These are phyloP conservation scores for Aldabrachelys gigantea DNA, from an alignment of 2,113 vertebrate genomes.

Conservation along the genomic window DNA sequence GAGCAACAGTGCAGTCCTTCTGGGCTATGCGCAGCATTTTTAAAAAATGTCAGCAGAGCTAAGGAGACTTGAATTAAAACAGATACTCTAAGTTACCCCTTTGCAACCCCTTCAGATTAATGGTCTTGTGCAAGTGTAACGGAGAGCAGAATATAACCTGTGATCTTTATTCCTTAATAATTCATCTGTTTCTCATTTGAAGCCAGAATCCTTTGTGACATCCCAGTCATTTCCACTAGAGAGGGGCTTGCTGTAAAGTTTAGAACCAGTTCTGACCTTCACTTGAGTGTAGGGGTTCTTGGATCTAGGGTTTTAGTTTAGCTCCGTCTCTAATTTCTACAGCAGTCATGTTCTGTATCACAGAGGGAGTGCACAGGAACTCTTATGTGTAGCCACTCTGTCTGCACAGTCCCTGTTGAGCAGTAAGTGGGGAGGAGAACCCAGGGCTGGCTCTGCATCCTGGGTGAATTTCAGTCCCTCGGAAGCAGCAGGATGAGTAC, in stretches of 20 bases:
- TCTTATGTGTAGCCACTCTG: fast-evolving
- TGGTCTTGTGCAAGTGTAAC: slow-evolving; percentile 40
- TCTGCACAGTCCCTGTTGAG: background rate
- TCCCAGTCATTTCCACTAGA: slow-evolving; percentile 31
- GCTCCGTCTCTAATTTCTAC: background rate
- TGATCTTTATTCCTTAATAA: slow-evolving; percentile 67
- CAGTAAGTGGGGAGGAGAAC: background rate
- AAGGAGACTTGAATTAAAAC: background rate
- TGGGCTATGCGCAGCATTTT: background rate
- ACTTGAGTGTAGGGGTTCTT: background rate
- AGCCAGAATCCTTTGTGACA: slow-evolving; percentile 71
- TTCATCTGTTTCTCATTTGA: slow-evolving; percentile 70
- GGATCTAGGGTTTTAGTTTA: background rate
- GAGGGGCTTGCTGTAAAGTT: background rate
- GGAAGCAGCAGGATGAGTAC: background rate
- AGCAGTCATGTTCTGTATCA: background rate
- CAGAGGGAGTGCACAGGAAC: background rate
- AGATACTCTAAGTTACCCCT: slow-evolving; percentile 34
- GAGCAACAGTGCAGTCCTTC: background rate
- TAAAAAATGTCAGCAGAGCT: background rate
- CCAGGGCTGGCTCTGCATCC: background rate
- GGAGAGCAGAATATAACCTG: slow-evolving; percentile 66
- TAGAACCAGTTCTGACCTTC: background rate
- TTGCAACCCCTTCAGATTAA: slow-evolving; percentile 60
- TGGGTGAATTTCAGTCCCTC: background rate